Conservation (phyloP, 2,797 vertebrate species). For the Brachyrhaphis roseni region DNA sequence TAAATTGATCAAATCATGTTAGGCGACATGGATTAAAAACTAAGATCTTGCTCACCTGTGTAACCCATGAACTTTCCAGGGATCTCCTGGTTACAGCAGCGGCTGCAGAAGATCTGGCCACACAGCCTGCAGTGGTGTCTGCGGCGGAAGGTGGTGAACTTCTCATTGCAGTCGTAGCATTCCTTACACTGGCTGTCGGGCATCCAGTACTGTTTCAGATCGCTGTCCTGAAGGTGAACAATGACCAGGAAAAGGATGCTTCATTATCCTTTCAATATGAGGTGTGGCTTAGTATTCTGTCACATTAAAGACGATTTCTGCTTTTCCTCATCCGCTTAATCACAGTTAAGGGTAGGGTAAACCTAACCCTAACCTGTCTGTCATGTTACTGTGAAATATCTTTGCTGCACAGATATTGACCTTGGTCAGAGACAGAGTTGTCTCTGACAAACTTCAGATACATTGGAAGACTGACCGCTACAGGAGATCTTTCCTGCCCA, state of each 20-base stretch:
- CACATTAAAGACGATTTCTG: background rate
- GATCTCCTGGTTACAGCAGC: conserved; percentile 99
- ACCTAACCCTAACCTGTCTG: too few relatives aligned
- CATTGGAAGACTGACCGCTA: background rate
- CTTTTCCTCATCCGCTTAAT: background rate
- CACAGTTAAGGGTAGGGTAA: background rate
- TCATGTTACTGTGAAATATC: too few relatives aligned
- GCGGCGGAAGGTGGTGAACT: conserved; percentile 97
- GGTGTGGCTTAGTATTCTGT: background rate
- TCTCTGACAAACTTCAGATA: too few relatives aligned
- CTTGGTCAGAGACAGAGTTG: too few relatives aligned
- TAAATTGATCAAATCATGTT: too few relatives aligned
- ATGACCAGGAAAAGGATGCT: background rate
- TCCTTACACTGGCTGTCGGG: conserved; percentile 99
- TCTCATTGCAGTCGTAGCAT: conserved; percentile 98
- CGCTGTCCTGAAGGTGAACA: conserved; percentile 86
- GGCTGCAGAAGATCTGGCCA: conserved; percentile 98
- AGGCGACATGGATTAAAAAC: background rate
- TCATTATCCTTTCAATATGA: background rate
- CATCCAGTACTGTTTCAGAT: conserved; percentile 99
- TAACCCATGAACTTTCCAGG: conserved; percentile 99
- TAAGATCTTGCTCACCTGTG: conserved; percentile 83
- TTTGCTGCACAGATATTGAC: too few relatives aligned
- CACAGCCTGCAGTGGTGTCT: conserved; percentile 97
- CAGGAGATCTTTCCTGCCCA: too few relatives aligned